Evolutionary conservation across 2,888 invertebrate species (phyloP).

Genomic region (Bimastos eiseni): DNA sequence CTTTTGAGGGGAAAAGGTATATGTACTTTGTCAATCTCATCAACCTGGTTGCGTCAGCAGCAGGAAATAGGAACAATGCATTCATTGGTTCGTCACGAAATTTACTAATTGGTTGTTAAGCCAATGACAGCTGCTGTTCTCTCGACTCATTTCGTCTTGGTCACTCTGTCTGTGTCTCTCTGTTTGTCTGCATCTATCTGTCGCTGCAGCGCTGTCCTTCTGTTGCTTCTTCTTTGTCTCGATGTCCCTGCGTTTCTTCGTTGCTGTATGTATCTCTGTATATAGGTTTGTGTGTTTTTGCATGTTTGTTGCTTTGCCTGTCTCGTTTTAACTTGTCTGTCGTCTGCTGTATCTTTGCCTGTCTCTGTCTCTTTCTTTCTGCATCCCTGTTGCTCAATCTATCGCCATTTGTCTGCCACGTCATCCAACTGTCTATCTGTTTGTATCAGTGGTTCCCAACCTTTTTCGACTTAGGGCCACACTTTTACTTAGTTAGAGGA

Average conservation of each 20-base stretch:
- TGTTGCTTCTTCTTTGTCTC: conserved; percentile 14
- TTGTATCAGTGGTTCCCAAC: too few relatives aligned
- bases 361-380: conserved; percentile 17
- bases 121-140: not conserved
- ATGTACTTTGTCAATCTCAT: too few relatives aligned
- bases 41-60: too few relatives aligned
- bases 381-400: not conserved
- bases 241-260: not conserved
- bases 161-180: not conserved
- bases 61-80: too few relatives aligned
- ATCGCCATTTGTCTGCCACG: not conserved
- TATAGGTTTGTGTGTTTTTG: not conserved
- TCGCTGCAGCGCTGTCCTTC: not conserved
- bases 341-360: not conserved
- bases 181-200: too few relatives aligned
- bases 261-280: not conserved
- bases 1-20: too few relatives aligned
- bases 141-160: not conserved
- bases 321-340: conserved; percentile 14
- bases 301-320: not conserved
- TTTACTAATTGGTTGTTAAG: not conserved
- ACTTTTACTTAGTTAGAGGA: too few relatives aligned
- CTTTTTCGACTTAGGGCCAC: too few relatives aligned
- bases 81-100: too few relatives aligned
- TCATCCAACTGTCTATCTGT: not conserved